phyloP scores from a whole-genome alignment of 2,888 invertebrate genomes.

The Heteromurus nitidus region DNA sequence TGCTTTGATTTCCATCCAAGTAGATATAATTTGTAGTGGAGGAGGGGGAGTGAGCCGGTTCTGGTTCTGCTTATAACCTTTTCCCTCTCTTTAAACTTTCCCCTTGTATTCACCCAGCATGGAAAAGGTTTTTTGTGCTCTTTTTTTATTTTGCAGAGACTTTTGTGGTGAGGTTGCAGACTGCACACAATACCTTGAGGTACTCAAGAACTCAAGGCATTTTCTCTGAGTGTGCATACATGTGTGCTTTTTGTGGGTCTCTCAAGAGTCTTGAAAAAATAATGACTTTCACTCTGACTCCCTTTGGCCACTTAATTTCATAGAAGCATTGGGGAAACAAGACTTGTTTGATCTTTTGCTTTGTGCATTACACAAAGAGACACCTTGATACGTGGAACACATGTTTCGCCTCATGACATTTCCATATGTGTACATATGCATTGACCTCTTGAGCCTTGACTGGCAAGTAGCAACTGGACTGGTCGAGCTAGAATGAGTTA shows the following conservation, averaged over 20 bases:
- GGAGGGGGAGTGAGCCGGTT: too few relatives aligned
- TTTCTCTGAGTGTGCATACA: neutral
- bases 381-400: too few relatives aligned
- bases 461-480: too few relatives aligned
- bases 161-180: neutral
- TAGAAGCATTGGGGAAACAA: neutral
- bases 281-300: slow-evolving; percentile 60
- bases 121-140: too few relatives aligned
- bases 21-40: too few relatives aligned
- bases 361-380: neutral
- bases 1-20: too few relatives aligned
- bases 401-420: too few relatives aligned
- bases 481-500: too few relatives aligned
- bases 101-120: neutral
- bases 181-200: neutral
- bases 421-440: too few relatives aligned
- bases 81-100: too few relatives aligned
- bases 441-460: too few relatives aligned
- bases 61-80: too few relatives aligned
- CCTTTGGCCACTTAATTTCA: slow-evolving; percentile 50
- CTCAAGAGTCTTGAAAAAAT: slow-evolving; percentile 56
- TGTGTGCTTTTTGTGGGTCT: slow-evolving; percentile 42
- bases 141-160: neutral
- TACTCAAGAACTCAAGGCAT: neutral
- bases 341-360: neutral